Conservation (phyloP, 2,113 vertebrate species). For the Sander vitreus region DNA sequence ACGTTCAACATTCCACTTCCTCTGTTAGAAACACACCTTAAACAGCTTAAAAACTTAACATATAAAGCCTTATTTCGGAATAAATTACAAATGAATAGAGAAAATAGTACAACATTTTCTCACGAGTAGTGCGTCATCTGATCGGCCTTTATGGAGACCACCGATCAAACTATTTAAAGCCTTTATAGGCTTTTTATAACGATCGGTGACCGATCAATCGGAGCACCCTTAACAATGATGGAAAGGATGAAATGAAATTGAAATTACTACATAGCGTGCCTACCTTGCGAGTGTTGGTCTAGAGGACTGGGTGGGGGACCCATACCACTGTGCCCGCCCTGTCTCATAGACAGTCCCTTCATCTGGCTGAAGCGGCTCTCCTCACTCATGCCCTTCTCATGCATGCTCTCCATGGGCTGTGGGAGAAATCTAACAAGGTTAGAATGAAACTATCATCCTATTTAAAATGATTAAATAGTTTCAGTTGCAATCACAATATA, state of each 20-base stretch:
- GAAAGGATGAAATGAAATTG: background rate
- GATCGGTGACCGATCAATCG: too few relatives aligned
- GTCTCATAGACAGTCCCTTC: constrained; percentile 92
- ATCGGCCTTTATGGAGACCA: too few relatives aligned
- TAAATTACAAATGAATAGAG: too few relatives aligned
- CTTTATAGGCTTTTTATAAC: too few relatives aligned
- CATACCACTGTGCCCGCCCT: constrained; percentile 90
- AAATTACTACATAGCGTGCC: background rate
- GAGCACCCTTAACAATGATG: too few relatives aligned
- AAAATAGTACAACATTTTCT: too few relatives aligned
- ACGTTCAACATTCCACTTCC: too few relatives aligned
- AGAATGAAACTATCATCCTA: background rate
- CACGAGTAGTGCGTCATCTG: too few relatives aligned
- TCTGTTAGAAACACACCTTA: too few relatives aligned
- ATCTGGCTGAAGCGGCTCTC: constrained; percentile 93
- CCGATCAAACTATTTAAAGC: too few relatives aligned
- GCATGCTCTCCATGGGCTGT: constrained; percentile 89
- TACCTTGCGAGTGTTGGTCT: constrained; percentile 98
- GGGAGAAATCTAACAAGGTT: constrained; percentile 11
- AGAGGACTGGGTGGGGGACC: constrained; percentile 95
- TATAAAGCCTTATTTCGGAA: too few relatives aligned
- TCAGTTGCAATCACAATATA: background rate
- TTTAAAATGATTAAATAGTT: background rate
- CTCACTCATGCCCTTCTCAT: constrained; percentile 91
- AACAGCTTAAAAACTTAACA: too few relatives aligned